A percentile compares a stretch with the other conserved stretches of the same genome.
Conservation (phyloP, 2,888 invertebrate genomes). For the Galeopsomyia nigrocyanea region DNA sequence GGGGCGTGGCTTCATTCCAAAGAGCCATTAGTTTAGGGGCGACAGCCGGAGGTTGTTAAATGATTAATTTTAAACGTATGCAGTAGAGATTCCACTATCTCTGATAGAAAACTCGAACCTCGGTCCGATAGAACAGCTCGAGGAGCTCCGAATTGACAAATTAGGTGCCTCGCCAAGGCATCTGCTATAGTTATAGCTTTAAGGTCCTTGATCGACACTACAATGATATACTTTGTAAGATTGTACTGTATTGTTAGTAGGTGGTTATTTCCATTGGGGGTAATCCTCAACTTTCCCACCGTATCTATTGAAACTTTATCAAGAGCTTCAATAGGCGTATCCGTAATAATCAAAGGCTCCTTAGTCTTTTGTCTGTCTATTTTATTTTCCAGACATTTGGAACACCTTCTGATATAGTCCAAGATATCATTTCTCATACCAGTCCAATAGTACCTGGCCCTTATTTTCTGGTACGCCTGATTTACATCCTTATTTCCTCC, state of each 20-base stretch:
- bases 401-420: no score
- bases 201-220: neutral
- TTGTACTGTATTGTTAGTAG: constrained; percentile 44
- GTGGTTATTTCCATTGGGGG: constrained; percentile 37
- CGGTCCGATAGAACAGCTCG: constrained; percentile 19
- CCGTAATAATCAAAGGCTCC: constrained; percentile 49
- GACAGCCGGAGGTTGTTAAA: no score
- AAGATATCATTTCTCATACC: constrained; percentile 44
- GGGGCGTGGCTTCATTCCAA: no score
- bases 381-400: constrained; percentile 48
- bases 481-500: constrained; percentile 48
- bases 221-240: constrained; percentile 12
- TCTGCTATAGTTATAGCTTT: constrained; percentile 15
- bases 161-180: constrained; percentile 15
- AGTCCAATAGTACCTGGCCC: constrained; percentile 44
- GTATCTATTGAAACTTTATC: constrained; percentile 46
- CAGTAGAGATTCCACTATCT: neutral
- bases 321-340: constrained; percentile 43
- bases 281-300: constrained; percentile 29
- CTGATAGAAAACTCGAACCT: constrained; percentile 3
- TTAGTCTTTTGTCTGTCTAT: constrained; percentile 27
- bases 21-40: no score
- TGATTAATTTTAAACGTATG: constrained; percentile 13
- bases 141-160: neutral
- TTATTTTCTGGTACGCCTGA: constrained; percentile 42